Evolutionary conservation across 2,797 vertebrate genomes (phyloP), one percentile per base, ranked within the genome.

Genomic region (Pipistrellus nathusii): DNA sequence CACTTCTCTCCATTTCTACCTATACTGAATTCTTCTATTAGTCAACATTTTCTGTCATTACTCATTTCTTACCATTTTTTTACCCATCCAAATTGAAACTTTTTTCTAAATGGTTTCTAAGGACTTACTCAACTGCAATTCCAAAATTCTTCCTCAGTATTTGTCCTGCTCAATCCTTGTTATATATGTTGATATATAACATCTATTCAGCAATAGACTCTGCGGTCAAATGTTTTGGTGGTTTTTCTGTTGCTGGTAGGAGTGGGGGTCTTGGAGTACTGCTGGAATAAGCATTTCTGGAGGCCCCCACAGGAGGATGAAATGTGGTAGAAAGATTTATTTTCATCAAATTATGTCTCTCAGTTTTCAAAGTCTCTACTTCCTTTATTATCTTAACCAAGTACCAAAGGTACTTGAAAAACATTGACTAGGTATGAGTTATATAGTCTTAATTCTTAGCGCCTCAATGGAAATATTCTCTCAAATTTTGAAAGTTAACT

Each of bases 401-500:
- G 17, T 32, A 78, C 46, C 21, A 53, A 77, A 35, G 6, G 11
- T 80, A 68, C 48, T 85, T 68, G 30, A n/a, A 92, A 90, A 93
- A 44, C 76, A 14, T 59, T 83, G 82, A 41, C 38, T 69, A 38
- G 80, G 25, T 75, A 8, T 41, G 83, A 87, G 55, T 86, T 41
- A 76, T 6, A 38, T 35, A 27, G 30, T 81, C 30, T 80, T 57
- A 78, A 80, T 38, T 87, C 41, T 90, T 88, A 75, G 18, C 5
- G 87, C 30, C 35, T 72, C 71, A 73, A 59, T 78, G 41, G 25
- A 90, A 94, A 87, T 59, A 69, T 38, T 53, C 48, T 77, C 66
- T 46, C 66, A 82, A 55, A 77, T 66, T 91, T 80, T 88, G 23
- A 81, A 94, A 90, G 71, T 27, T 18, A 53, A 53, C 20, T 53